A percentile compares a stretch with the other conserved stretches of the same genome.
Evolutionary conservation across 2,888 invertebrate genomes (phyloP).

Genomic region (Drosophila antonietae): DNA sequence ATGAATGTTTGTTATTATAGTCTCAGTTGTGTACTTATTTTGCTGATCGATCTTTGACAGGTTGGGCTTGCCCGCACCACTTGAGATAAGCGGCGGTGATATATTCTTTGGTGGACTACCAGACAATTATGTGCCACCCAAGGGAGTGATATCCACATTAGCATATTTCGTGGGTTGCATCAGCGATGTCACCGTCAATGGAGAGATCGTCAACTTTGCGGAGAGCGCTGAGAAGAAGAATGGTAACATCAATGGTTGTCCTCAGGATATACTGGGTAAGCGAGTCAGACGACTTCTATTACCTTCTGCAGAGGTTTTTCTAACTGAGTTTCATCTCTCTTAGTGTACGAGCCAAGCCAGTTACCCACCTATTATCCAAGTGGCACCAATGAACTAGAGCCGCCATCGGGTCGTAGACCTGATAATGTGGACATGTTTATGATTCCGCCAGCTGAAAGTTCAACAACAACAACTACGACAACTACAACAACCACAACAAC

Average conservation of each 20-base stretch:
- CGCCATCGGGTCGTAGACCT: conserved; percentile 21
- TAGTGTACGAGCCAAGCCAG: conserved; percentile 79
- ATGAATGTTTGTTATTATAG: conserved; percentile 9
- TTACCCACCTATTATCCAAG: conserved; percentile 80
- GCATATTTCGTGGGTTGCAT: conserved; percentile 94
- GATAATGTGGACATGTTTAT: conserved; percentile 2
- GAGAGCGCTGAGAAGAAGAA: conserved; percentile 87
- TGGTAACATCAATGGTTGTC: conserved; percentile 88
- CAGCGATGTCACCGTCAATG: conserved; percentile 95
- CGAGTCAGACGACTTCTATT: too few relatives aligned
- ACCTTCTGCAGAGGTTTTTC: too few relatives aligned
- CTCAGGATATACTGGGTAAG: conserved; percentile 82
- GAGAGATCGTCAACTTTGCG: conserved; percentile 91
- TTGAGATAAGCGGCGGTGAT: conserved; percentile 88
- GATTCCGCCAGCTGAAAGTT: not conserved
- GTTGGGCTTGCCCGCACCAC: conserved; percentile 86
- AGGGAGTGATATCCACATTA: conserved; percentile 86
- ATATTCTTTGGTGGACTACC: conserved; percentile 96
- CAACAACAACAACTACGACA: conserved; percentile 51
- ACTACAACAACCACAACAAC: conserved; percentile 77
- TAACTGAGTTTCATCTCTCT: not conserved
- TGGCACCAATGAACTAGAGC: conserved; percentile 65
- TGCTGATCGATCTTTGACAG: conserved; percentile 83
- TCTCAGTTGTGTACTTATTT: not conserved
- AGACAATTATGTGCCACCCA: conserved; percentile 85